Conservation (phyloP, 2,113 vertebrate species). For the Brienomyrus longianalis region DNA sequence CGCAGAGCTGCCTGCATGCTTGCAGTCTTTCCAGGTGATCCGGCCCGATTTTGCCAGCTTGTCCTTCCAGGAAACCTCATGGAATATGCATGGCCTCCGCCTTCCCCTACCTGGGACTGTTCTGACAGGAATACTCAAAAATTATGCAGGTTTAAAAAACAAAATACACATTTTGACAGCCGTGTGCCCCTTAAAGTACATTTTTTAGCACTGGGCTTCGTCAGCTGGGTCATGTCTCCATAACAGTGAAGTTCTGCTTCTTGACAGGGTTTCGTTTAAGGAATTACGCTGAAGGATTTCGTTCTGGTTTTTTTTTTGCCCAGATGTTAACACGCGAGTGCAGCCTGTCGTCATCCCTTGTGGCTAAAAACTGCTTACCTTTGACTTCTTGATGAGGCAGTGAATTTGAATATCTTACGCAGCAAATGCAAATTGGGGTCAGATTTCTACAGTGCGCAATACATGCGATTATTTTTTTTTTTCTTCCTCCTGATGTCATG, state of each 20-base stretch:
- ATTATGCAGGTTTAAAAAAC: background rate
- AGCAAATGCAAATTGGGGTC: background rate
- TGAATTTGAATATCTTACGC: background rate
- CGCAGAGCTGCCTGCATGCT: background rate
- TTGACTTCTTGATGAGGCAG: background rate
- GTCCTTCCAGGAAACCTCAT: background rate
- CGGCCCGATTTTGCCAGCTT: background rate
- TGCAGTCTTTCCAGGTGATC: background rate
- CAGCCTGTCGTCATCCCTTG: background rate
- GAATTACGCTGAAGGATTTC: background rate
- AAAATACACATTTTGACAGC: background rate
- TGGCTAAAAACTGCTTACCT: background rate
- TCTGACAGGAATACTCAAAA: background rate
- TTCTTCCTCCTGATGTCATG: background rate
- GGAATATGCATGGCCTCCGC: background rate
- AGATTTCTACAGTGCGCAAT: background rate
- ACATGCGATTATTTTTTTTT: background rate
- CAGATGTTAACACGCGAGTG: background rate
- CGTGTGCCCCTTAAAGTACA: background rate
- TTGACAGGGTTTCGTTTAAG: background rate
- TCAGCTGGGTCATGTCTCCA: background rate
- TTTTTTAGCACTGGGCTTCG: background rate
- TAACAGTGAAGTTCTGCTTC: background rate
- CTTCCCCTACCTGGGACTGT: background rate
- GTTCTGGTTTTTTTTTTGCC: background rate